Percentiles rank a stretch among this genome's conserved stretches.
phyloP scores from a whole-genome alignment of 2,888 invertebrate species.

The Choreutis nemorana region DNA sequence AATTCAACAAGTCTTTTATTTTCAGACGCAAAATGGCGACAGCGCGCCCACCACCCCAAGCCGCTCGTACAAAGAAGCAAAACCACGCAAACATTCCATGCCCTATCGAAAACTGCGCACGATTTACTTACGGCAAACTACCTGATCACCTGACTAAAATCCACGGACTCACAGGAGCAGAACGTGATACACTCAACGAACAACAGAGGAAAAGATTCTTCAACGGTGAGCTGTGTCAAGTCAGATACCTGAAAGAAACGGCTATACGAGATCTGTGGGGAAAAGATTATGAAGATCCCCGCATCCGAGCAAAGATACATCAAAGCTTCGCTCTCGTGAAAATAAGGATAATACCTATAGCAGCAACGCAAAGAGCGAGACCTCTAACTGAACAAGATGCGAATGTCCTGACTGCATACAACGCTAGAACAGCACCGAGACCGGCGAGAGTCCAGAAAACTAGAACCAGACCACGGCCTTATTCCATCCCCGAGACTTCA shows the following conservation, averaged over 20 bases:
- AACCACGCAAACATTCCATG: constrained; percentile 64
- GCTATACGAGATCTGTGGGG: constrained; percentile 63
- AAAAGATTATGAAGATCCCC: constrained; percentile 53
- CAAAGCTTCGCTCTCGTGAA: constrained; percentile 59
- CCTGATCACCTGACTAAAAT: constrained; percentile 61
- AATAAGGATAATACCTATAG: constrained; percentile 56
- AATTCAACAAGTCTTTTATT: too few relatives aligned
- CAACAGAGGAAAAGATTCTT: constrained; percentile 60
- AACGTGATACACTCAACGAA: constrained; percentile 56
- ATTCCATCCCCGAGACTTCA: constrained; percentile 36
- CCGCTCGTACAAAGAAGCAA: constrained; percentile 54
- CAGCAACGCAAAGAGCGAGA: constrained; percentile 50
- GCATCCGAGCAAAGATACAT: constrained; percentile 55
- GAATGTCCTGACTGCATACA: constrained; percentile 58
- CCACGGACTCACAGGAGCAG: constrained; percentile 55
- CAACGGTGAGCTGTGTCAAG: constrained; percentile 63
- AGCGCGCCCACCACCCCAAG: constrained; percentile 29
- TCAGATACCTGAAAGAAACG: constrained; percentile 55
- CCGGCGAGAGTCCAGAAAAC: constrained; percentile 44
- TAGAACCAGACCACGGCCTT: constrained; percentile 42
- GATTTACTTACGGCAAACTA: constrained; percentile 60
- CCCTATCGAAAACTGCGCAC: constrained; percentile 60
- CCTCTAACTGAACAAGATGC: constrained; percentile 61
- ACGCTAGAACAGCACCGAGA: constrained; percentile 55
- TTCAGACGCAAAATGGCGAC: too few relatives aligned